A percentile compares a stretch with the other conserved stretches of the same genome.
Conservation (phyloP, 1,140 invertebrate species). For the Cydia strobilella region DNA sequence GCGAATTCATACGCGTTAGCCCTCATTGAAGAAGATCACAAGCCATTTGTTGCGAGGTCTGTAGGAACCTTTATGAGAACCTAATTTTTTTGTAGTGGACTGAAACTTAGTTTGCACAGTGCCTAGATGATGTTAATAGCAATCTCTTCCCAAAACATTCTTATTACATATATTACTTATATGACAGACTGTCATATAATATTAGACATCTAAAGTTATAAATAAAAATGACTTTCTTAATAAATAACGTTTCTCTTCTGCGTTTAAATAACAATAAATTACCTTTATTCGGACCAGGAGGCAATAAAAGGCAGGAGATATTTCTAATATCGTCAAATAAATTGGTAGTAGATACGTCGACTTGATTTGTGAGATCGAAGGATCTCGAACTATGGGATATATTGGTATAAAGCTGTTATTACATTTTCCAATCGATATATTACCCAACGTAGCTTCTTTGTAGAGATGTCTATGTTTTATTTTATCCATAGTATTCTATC, state of each 20-base stretch:
- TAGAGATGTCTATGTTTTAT: not conserved
- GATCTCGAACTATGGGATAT: not conserved
- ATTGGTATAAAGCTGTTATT: slow-evolving; percentile 9
- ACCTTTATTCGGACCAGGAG: slow-evolving; percentile 20
- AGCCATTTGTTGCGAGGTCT: no score
- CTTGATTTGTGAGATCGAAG: slow-evolving; percentile 27
- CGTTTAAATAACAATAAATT: slow-evolving; percentile 29
- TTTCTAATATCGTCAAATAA: slow-evolving; percentile 33
- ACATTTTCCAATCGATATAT: not conserved
- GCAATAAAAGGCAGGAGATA: slow-evolving; percentile 30
- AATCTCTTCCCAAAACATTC: not conserved
- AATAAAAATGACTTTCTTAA: slow-evolving; percentile 23
- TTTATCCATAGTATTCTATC: slow-evolving; percentile 17
- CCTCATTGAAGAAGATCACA: no score
- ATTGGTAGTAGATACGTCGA: slow-evolving; percentile 27
- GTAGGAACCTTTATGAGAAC: no score
- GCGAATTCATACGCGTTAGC: no score
- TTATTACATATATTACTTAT: no score
- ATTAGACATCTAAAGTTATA: not conserved
- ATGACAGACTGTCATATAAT: not conserved
- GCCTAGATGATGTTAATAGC: not conserved
- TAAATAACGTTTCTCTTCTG: slow-evolving; percentile 24
- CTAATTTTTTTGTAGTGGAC: no score
- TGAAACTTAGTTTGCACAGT: not conserved
- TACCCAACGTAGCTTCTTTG: not conserved